phyloP scores from a whole-genome alignment of 2,113 vertebrate species.

The Campylorhamphus procurvoides region DNA sequence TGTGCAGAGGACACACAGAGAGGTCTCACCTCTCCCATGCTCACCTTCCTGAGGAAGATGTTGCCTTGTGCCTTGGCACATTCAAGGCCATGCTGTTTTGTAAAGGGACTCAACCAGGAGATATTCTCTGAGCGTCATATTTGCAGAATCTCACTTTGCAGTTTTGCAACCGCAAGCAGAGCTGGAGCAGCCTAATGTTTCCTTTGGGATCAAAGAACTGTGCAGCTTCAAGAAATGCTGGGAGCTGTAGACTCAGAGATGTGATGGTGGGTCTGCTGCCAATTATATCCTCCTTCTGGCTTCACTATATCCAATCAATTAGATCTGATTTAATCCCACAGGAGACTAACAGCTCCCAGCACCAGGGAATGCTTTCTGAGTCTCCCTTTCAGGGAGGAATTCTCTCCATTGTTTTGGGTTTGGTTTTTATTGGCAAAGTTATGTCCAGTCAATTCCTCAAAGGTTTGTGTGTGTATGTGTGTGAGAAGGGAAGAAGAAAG shows the following conservation, averaged over 20 bases:
- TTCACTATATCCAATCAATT: neutral
- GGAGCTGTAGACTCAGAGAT: slow-evolving; percentile 13
- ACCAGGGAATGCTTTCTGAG: neutral
- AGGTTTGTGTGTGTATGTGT: neutral
- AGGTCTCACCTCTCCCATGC: neutral
- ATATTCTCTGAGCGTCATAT: neutral
- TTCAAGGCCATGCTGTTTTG: neutral
- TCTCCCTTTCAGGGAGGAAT: neutral
- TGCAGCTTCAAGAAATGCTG: slow-evolving; percentile 7
- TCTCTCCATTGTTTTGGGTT: neutral
- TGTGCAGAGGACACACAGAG: neutral
- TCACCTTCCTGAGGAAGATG: neutral
- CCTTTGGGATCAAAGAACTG: slow-evolving; percentile 30
- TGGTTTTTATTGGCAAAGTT: neutral
- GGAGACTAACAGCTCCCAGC: neutral
- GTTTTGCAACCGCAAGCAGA: neutral
- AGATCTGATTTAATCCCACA: neutral
- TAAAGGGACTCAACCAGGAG: neutral
- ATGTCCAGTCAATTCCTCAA: neutral
- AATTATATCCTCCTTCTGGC: neutral
- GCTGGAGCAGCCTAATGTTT: neutral
- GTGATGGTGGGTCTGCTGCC: neutral
- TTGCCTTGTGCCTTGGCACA: neutral
- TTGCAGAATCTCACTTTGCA: neutral
- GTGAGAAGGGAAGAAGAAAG: neutral